These are phyloP conservation scores for Nyleta sp. DNA, from an alignment of 2,888 invertebrate species.

Conservation along the genomic window DNA sequence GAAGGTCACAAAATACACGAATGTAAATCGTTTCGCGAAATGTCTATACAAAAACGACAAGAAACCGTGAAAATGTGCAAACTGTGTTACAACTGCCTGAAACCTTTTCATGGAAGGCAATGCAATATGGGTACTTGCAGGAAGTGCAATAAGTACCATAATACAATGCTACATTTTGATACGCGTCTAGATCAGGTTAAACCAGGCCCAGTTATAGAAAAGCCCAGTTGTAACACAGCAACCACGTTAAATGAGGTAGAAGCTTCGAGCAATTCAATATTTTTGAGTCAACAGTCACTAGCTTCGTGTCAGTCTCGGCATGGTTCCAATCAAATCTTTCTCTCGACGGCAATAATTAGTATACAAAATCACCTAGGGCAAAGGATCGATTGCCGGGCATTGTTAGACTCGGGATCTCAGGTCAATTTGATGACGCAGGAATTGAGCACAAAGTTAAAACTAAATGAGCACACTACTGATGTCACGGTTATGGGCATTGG, in stretches of 20 bases:
- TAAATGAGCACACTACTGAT: too few species aligned
- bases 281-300: not conserved
- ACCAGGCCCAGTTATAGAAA: not conserved
- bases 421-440: too few species aligned
- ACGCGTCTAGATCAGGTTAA: not conserved
- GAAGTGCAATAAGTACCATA: not conserved
- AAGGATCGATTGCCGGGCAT: not conserved
- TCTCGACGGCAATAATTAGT: not conserved
- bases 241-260: not conserved
- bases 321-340: not conserved
- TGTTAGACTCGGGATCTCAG: too few species aligned
- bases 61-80: not conserved
- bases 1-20: not conserved
- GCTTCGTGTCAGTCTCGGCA: not conserved
- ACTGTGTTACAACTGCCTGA: conserved; percentile 10
- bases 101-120: not conserved
- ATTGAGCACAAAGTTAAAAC: too few species aligned
- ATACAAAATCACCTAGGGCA: not conserved
- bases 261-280: not conserved
- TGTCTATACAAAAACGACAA: not conserved
- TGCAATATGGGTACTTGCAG: not conserved
- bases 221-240: conserved; percentile 7
- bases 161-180: conserved; percentile 5
- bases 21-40: conserved; percentile 4
- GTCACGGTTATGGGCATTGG: too few species aligned